phyloP scores from a whole-genome alignment of 2,888 invertebrate species.

The Punctoribates punctum region DNA sequence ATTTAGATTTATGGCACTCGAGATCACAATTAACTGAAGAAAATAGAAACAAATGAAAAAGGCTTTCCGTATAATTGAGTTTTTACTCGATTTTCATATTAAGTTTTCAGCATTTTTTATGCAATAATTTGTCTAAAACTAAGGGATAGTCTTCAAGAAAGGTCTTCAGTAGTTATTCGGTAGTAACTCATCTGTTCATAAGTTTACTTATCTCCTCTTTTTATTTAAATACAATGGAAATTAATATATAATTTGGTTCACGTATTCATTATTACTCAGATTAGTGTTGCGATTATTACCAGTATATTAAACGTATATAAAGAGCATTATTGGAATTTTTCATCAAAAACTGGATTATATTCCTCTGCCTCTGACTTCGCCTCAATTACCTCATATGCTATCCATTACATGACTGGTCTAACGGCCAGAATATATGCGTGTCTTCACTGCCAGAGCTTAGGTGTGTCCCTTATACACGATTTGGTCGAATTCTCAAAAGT shows the following conservation, averaged over 20 bases:
- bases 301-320: too few species aligned
- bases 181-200: too few species aligned
- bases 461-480: not conserved
- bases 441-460: not conserved
- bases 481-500: conserved; percentile 8
- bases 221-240: too few species aligned
- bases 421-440: conserved; percentile 20
- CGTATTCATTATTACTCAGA: too few species aligned
- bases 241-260: too few species aligned
- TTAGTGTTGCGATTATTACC: too few species aligned
- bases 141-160: not conserved
- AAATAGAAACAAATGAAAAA: not conserved
- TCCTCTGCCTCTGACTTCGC: too few species aligned
- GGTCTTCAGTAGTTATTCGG: too few species aligned
- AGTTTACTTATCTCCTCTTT: too few species aligned
- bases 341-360: too few species aligned
- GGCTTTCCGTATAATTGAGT: not conserved
- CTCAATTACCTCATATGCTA: not conserved
- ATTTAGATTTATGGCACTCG: conserved; percentile 3
- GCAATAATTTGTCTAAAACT: not conserved
- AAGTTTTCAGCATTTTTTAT: too few species aligned
- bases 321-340: too few species aligned
- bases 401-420: not conserved
- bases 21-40: not conserved
- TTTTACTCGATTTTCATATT: not conserved